Evolutionary conservation across 2,113 vertebrate species (phyloP).

Genomic region (Erythrolamprus reginae): DNA sequence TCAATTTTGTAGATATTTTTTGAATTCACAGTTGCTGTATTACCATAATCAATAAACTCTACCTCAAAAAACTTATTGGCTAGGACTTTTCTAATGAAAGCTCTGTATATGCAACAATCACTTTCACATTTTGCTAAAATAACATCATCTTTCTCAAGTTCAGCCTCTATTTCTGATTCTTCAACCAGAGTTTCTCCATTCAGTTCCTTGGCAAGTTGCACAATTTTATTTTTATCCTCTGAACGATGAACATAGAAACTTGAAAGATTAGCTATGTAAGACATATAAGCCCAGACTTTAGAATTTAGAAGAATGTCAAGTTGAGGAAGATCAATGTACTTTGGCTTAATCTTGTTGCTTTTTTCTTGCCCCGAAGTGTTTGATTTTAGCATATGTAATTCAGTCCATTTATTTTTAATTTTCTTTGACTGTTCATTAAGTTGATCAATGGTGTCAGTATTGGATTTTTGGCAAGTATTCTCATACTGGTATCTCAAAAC

Average conservation of each 20-base stretch:
- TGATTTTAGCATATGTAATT: constrained; percentile 5
- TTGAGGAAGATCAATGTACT: constrained; percentile 62
- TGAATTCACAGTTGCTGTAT: constrained; percentile 59
- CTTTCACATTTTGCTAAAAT: constrained; percentile 66
- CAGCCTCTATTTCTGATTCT: constrained; percentile 23
- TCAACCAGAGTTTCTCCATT: constrained; percentile 52
- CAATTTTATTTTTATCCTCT: constrained; percentile 70
- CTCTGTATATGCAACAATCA: constrained; percentile 75
- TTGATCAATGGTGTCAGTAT: background rate
- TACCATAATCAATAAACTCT: constrained; percentile 89
- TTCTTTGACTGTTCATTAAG: constrained; percentile 18
- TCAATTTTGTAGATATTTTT: constrained; percentile 69
- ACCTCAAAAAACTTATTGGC: constrained; percentile 58
- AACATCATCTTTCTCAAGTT: constrained; percentile 62
- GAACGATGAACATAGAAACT: constrained; percentile 79
- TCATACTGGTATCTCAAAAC: background rate
- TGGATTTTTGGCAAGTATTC: constrained; percentile 9
- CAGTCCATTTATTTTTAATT: constrained; percentile 1
- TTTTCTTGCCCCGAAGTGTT: constrained; percentile 10
- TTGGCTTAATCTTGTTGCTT: constrained; percentile 31
- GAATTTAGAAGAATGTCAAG: constrained; percentile 58
- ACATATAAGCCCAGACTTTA: constrained; percentile 65
- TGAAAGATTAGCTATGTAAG: constrained; percentile 58
- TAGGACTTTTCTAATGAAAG: constrained; percentile 65
- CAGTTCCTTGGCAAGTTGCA: constrained; percentile 69